These are phyloP conservation scores for Oryzias dopingdopingensis DNA, from an alignment of 2,797 vertebrate genomes.

Conservation along the genomic window DNA sequence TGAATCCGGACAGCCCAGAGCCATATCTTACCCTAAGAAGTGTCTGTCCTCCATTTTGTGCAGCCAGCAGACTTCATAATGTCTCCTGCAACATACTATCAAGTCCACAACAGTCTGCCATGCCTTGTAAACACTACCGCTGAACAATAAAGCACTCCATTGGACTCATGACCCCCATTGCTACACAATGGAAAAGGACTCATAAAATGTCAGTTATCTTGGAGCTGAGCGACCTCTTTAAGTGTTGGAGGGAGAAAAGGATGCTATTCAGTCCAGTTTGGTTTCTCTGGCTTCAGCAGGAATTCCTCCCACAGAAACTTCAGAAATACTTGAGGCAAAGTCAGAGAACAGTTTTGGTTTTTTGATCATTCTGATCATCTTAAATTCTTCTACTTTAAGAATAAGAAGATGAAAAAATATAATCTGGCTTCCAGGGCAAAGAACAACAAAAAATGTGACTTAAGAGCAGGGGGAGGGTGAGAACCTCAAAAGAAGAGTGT, in stretches of 20 bases:
- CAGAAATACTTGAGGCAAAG: slow-evolving; percentile 26
- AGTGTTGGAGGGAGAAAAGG: slow-evolving; percentile 65
- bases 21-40: slow-evolving; percentile 49
- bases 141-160: slow-evolving; percentile 87
- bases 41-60: slow-evolving; percentile 61
- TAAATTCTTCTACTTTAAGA: neutral
- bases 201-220: slow-evolving; percentile 89
- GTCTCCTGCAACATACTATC: slow-evolving; percentile 62
- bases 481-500: slow-evolving; percentile 64
- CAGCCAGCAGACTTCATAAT: slow-evolving; percentile 63
- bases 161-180: slow-evolving; percentile 78
- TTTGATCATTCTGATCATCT: neutral
- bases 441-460: neutral
- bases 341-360: slow-evolving; percentile 1
- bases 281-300: slow-evolving; percentile 55
- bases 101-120: slow-evolving; percentile 58
- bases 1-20: slow-evolving; percentile 9
- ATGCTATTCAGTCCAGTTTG: slow-evolving; percentile 67
- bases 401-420: neutral
- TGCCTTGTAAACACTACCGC: slow-evolving; percentile 76
- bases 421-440: neutral
- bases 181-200: slow-evolving; percentile 81
- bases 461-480: slow-evolving; percentile 61
- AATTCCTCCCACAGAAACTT: slow-evolving; percentile 49
- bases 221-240: slow-evolving; percentile 79